Evolutionary conservation across 2,888 invertebrate genomes (phyloP), one percentile per base, ranked within the genome.

Genomic region (Germaria angustata): DNA sequence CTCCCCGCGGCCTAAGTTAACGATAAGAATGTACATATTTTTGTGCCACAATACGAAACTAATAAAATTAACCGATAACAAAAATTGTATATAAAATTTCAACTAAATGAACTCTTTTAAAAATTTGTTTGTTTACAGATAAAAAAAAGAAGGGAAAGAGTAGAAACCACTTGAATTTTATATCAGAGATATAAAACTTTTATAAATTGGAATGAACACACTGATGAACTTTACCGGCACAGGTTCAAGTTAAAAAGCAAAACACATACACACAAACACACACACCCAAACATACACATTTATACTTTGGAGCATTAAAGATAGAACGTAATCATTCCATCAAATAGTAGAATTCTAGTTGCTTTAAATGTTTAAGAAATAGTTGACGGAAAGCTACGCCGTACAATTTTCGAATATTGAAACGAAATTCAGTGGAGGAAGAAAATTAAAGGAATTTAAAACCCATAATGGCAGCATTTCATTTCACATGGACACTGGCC

Each of bases 381-480:
- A 77, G 71, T 81, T 81, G 13, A n/a, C n/a, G 15, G 13, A 8
- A 20, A 69, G 36, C 68, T 69, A 24, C n/a, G 34, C 44, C 68
- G 8, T 41, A 15, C 3, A 63, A 22, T 51, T 44, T n/a, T 39
- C 5, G 15, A 2, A 9, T 1, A 15, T 6, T 1, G 28, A 7
- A 32, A 28, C 28, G 6, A 65, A 1, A 4, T 11, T 24, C 13
- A 15, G 9, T 8, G 2, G 20, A 20, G 28, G 3, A 55, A 41
- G 3, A 68, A 36, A 71, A 32, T 1, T 55, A n/a, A 69, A 15
- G 51, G 34, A 36, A 65, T n/a, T 46, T 49, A 11, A 51, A n/a
- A 36, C 34, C 49, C 4, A 49, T 8, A 63, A 79, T 80, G 79
- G 5, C n/a, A 11, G 4, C 6, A 51, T 61, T 53, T 7, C 51